Evolutionary conservation across 2,797 vertebrate species (phyloP), one percentile per base, ranked within the genome.

Genomic region (Eremophila alpestris): DNA sequence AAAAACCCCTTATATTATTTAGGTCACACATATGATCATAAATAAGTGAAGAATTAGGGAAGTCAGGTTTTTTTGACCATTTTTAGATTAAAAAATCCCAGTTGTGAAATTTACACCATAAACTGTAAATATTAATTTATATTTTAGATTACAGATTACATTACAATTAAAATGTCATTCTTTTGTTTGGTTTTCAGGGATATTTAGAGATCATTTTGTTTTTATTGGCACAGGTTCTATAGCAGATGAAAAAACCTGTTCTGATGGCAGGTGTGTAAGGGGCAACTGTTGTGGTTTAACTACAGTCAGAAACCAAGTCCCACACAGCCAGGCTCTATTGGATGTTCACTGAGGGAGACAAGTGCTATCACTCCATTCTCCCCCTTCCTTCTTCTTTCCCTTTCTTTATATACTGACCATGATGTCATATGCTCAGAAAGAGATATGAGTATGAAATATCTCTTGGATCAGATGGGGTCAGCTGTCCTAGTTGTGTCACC

Each of bases 1-100:
- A 46, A 26, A 45, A 3, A 1, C 1, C 2, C 2, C 3, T 43
- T 15, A 16, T 5, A 2, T 9, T 79, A 45, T 71, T 87, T 75
- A 51, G 32, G 34, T 64, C 17, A 38, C 10, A 22, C 36, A 68
- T 32, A 17, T 51, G 22, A 45, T 51, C 12, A 43, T 43, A 84
- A 43, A 43, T 51, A n/a, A 59, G 6, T 36, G 32, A 43, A 38
- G 11, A 54, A 52, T 55, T 77, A 76, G 2, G 17, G 5, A 78
- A 45, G 4, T 45, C 48, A 34, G 23, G 6, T 20, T 67, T 65
- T 14, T 23, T 43, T 5, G 10, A 77, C 11, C 10, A 48, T 69
- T 91, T 41, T 76, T 19, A 46, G 14, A 40, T 36, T 11, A 55
- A 70, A 77, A 71, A 55, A 11, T 30, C 26, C 46, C 63, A 73